phyloP scores from a whole-genome alignment of 2,888 invertebrate species.

The Micoletzkya japonica region DNA sequence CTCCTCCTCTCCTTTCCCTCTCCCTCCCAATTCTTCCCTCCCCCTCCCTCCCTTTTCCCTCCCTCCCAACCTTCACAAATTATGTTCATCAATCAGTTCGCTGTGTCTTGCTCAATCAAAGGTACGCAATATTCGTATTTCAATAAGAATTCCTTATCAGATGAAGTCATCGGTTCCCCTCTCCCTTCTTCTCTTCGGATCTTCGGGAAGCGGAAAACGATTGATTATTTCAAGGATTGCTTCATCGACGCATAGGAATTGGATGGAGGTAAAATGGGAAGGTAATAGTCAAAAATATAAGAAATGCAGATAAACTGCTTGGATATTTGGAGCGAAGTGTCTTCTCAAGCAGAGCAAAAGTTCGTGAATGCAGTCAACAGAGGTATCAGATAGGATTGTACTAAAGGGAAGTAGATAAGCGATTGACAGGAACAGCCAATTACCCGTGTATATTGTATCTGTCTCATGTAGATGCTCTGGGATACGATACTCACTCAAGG shows the following conservation, averaged over 20 bases:
- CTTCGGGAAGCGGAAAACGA: constrained; percentile 26
- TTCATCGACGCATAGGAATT: constrained; percentile 9
- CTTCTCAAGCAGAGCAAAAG: constrained; percentile 39
- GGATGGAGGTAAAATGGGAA: neutral
- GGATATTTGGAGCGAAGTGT: constrained; percentile 46
- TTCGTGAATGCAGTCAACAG: constrained; percentile 38
- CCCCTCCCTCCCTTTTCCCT: neutral
- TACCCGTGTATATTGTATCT: constrained; percentile 40
- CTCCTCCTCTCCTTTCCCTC: constrained; percentile 13
- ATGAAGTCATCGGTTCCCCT: neutral
- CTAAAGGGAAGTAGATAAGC: too few species aligned
- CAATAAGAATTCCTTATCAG: neutral
- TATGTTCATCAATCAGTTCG: neutral
- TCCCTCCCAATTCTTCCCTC: neutral
- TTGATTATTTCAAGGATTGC: constrained; percentile 8
- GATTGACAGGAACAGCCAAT: neutral
- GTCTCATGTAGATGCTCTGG: constrained; percentile 38
- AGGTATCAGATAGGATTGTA: constrained; percentile 26
- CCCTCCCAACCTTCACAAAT: neutral
- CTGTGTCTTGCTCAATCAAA: constrained; percentile 18
- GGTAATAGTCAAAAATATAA: neutral
- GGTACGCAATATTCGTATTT: neutral
- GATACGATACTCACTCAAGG: constrained; percentile 35
- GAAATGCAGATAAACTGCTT: constrained; percentile 13
- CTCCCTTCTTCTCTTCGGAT: constrained; percentile 21